phyloP scores from a whole-genome alignment of 2,797 vertebrate species.

The Protosalanx chinensis region DNA sequence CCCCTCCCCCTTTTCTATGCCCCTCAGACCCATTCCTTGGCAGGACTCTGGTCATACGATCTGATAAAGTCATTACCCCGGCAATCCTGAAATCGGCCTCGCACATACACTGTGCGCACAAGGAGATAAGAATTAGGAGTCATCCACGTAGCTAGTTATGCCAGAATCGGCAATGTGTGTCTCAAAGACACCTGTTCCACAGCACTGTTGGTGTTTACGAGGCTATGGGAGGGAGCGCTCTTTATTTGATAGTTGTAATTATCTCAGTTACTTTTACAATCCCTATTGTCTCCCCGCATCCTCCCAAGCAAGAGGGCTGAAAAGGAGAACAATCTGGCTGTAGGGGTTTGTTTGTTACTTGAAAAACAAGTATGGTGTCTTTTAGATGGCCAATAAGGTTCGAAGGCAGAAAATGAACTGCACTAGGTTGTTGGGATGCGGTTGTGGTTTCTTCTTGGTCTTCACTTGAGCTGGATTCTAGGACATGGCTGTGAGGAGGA shows the following conservation, averaged over 20 bases:
- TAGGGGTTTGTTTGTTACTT: conserved; percentile 62
- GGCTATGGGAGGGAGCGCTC: conserved; percentile 41
- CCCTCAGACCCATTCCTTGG: conserved; percentile 50
- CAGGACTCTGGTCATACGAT: conserved; percentile 51
- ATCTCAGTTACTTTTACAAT: conserved; percentile 63
- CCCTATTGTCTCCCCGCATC: conserved; percentile 66
- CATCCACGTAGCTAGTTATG: conserved; percentile 34
- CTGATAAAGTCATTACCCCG: conserved; percentile 72
- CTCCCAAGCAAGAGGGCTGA: conserved; percentile 53
- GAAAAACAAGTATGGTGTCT: conserved; percentile 60
- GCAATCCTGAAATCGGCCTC: conserved; percentile 57
- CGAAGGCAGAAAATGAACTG: conserved; percentile 62
- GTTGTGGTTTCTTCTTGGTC: not conserved
- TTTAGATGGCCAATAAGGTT: conserved; percentile 61
- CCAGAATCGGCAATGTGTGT: conserved; percentile 22
- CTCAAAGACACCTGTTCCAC: conserved; percentile 52
- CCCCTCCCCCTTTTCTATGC: conserved; percentile 35
- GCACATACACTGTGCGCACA: conserved; percentile 42
- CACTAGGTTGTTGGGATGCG: conserved; percentile 61
- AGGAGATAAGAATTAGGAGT: conserved; percentile 39
- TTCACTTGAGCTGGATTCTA: conserved; percentile 23
- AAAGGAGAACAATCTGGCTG: conserved; percentile 61
- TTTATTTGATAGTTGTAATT: conserved; percentile 51
- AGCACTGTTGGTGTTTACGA: conserved; percentile 31
- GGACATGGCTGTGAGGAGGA: conserved; percentile 46